Evolutionary conservation across 2,888 invertebrate species (phyloP), one percentile per base, ranked within the genome.

Genomic region (Tigriopus californicus): DNA sequence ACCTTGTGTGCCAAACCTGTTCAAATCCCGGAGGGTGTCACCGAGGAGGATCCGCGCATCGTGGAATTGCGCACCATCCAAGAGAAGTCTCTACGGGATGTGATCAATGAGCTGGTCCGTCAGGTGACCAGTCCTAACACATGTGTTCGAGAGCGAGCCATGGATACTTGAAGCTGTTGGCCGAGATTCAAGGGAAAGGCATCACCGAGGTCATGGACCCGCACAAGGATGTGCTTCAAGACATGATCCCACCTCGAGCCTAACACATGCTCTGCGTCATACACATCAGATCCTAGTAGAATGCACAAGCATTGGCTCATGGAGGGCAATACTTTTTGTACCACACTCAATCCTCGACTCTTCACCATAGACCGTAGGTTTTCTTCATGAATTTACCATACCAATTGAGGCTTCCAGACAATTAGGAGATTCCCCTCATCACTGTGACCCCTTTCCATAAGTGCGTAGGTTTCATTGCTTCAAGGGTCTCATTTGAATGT

Each of bases 251-350:
- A 1, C 92, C 94, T 0, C 90, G 88, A 71, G n/a, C n/a, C 71
- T 94, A 94, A 68, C 92, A 94, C 73, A 74, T 91, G 44, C 75
- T 95, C 0, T 79, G 90, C n/a, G n/a, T n/a, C n/a, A n/a, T n/a
- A n/a, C n/a, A n/a, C n/a, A n/a, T n/a, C n/a, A n/a, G n/a, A n/a
- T n/a, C n/a, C n/a, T n/a, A n/a, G n/a, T n/a, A n/a, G 1, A 91
- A 90, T 67, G 89, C 90, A 1, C 95, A 95, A 72, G n/a, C n/a
- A 92, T 95, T 73, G 95, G 94, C 75, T 95, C 2, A 90, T 97
- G 89, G 94, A 95, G 68, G 94, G 94, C 0, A 94, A 91, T 62
- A 92, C 90, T 12, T 95, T 95, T 73, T 95, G 94, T 68, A 90
- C 91, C 0, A 90, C 91, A 0, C 73, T 95, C 47, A 83, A 82